Evolutionary conservation across 2,797 vertebrate species (phyloP).

Genomic region (Myotis vivesi): DNA sequence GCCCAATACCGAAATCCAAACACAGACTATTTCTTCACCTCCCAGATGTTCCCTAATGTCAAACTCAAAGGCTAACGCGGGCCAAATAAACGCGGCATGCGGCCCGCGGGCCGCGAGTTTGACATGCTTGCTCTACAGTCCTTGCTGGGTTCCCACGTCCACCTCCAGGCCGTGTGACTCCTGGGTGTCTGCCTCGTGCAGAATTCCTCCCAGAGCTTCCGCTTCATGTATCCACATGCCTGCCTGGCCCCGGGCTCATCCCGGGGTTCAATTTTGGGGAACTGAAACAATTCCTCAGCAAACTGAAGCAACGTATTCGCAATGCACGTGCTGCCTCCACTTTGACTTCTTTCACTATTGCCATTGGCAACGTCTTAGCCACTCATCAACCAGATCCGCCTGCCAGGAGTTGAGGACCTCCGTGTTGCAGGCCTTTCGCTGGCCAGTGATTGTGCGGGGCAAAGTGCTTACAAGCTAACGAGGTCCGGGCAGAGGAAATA

Average conservation of each 20-base stretch:
- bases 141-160: not conserved
- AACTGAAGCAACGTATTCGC: not conserved
- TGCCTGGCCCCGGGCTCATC: not conserved
- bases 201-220: not conserved
- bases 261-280: not conserved
- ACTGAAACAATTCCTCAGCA: slow-evolving; percentile 1
- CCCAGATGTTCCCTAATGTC: not conserved
- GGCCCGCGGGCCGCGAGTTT: too few relatives aligned
- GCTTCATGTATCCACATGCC: not conserved
- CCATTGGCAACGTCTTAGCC: not conserved
- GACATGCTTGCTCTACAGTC: not conserved
- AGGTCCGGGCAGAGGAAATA: not conserved
- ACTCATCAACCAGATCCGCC: not conserved
- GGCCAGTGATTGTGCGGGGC: not conserved
- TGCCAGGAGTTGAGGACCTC: not conserved
- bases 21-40: not conserved
- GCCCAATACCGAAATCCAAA: not conserved
- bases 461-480: not conserved
- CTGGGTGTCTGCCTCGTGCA: not conserved
- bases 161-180: not conserved
- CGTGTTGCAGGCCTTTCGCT: not conserved
- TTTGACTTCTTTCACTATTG: not conserved
- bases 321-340: not conserved
- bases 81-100: too few relatives aligned
- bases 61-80: too few relatives aligned